Conservation (phyloP, 2,113 vertebrate species). For the Nesoenas mayeri region DNA sequence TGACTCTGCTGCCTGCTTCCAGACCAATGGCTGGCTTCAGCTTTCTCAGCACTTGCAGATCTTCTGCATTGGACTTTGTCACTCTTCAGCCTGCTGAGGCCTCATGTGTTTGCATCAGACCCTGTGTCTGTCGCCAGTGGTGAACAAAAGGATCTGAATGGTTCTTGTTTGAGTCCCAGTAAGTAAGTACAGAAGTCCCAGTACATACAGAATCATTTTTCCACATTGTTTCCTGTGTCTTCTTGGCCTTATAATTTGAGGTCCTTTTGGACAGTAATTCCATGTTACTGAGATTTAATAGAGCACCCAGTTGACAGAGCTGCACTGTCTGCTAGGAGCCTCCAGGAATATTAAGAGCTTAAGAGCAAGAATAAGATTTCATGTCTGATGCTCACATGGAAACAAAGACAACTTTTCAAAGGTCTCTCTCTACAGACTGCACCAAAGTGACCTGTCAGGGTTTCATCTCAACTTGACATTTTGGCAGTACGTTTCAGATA, state of each 20-base stretch:
- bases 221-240: background rate
- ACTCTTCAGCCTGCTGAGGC: background rate
- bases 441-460: conserved; percentile 12
- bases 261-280: background rate
- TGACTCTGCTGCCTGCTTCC: background rate
- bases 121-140: background rate
- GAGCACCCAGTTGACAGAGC: background rate
- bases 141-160: background rate
- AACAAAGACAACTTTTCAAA: conserved; percentile 35
- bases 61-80: background rate
- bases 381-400: background rate
- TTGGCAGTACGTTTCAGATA: conserved; percentile 19
- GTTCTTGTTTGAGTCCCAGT: background rate
- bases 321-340: background rate
- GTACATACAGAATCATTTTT: background rate
- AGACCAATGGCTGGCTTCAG: background rate
- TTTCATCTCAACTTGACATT: conserved; percentile 39
- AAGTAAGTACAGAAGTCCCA: background rate
- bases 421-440: background rate
- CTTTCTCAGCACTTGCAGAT: background rate
- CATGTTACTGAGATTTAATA: background rate
- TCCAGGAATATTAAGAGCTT: background rate
- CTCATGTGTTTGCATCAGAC: background rate
- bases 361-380: background rate
- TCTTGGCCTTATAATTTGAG: background rate